phyloP scores from a whole-genome alignment of 2,797 vertebrate species.

The Poeciliopsis turneri region DNA sequence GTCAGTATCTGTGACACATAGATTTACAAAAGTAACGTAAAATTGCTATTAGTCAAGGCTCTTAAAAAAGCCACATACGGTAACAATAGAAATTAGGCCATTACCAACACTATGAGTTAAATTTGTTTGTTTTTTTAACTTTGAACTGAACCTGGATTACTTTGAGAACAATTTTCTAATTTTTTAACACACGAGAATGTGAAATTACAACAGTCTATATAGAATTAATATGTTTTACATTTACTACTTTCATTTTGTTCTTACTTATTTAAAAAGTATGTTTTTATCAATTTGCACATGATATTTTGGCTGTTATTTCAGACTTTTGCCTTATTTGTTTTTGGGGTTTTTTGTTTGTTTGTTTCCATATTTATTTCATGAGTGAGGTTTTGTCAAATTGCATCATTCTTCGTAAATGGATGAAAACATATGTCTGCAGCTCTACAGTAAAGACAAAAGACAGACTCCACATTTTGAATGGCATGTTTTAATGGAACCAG shows the following conservation, averaged over 20 bases:
- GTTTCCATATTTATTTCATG: neutral
- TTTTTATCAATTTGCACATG: neutral
- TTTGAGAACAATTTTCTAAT: slow-evolving; percentile 71
- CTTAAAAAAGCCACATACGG: slow-evolving; percentile 17
- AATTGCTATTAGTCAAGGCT: slow-evolving; percentile 31
- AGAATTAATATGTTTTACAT: neutral
- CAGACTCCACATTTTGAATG: neutral
- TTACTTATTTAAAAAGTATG: neutral
- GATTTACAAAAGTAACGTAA: slow-evolving; percentile 16
- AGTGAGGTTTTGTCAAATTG: neutral
- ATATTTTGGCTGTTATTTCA: neutral
- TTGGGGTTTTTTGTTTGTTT: neutral
- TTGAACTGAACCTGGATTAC: slow-evolving; percentile 76
- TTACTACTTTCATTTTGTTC: neutral
- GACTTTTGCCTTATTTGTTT: neutral
- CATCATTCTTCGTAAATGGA: neutral
- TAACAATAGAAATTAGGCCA: slow-evolving; percentile 64
- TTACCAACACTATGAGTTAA: slow-evolving; percentile 80
- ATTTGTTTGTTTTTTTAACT: slow-evolving; percentile 71
- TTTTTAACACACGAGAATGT: slow-evolving; percentile 15
- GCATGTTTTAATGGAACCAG: neutral
- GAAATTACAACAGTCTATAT: neutral
- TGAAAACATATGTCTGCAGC: neutral
- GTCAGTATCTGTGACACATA: slow-evolving; percentile 6
- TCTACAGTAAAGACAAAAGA: neutral